phyloP scores from a whole-genome alignment of 2,888 invertebrate genomes.

The Dolomedes plantarius region DNA sequence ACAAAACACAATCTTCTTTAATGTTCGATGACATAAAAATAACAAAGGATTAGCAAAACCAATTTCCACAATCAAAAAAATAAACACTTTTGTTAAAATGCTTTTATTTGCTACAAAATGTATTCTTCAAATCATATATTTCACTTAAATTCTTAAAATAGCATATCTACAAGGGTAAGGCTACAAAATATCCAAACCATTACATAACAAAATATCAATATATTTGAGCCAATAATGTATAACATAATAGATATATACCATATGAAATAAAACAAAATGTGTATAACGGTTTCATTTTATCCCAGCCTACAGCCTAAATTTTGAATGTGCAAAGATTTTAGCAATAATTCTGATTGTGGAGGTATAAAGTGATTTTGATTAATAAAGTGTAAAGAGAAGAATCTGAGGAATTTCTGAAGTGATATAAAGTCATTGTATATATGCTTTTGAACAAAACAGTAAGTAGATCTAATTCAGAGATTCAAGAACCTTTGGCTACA shows the following conservation, averaged over 20 bases:
- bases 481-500: neutral
- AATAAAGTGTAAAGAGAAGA: neutral
- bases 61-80: no score
- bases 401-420: neutral
- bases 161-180: neutral
- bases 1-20: no score
- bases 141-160: slow-evolving; percentile 3
- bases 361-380: neutral
- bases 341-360: neutral
- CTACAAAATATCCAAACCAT: neutral
- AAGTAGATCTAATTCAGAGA: neutral
- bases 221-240: neutral
- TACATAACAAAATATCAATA: neutral
- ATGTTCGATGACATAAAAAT: no score
- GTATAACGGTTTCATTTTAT: neutral
- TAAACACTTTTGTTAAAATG: neutral
- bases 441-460: neutral
- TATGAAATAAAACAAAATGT: neutral
- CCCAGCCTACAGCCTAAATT: slow-evolving; percentile 46
- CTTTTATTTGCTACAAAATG: slow-evolving; percentile 9
- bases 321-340: neutral
- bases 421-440: neutral
- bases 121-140: neutral
- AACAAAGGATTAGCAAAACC: no score
- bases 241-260: neutral